A percentile compares a stretch with the other conserved stretches of the same genome.
These are phyloP conservation scores for Bellardia bayeri DNA, from an alignment of 2,888 invertebrate genomes.

Conservation along the genomic window DNA sequence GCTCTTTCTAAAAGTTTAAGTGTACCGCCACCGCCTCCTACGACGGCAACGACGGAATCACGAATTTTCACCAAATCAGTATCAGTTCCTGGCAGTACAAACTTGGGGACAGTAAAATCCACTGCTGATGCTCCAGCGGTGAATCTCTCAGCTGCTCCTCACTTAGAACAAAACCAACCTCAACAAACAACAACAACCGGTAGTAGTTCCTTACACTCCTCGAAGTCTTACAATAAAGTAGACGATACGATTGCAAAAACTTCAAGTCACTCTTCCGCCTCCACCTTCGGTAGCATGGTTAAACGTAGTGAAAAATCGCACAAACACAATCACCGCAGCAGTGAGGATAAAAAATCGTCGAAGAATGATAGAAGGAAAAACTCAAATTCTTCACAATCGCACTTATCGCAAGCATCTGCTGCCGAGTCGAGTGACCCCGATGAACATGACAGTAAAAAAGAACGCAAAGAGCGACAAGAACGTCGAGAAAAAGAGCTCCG, in stretches of 20 bases:
- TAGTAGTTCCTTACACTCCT: slow-evolving; percentile 69
- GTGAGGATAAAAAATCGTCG: slow-evolving; percentile 79
- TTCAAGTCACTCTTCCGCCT: slow-evolving; percentile 44
- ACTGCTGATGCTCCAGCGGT: slow-evolving; percentile 53
- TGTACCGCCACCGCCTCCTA: slow-evolving; percentile 76
- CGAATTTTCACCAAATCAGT: slow-evolving; percentile 81
- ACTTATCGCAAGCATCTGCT: slow-evolving; percentile 76
- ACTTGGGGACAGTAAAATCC: slow-evolving; percentile 81
- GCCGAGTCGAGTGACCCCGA: slow-evolving; percentile 78
- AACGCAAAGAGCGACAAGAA: slow-evolving; percentile 80
- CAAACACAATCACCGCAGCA: slow-evolving; percentile 82
- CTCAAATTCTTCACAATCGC: slow-evolving; percentile 77
- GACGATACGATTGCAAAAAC: slow-evolving; percentile 80
- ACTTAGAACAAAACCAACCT: slow-evolving; percentile 65
- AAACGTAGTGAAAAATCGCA: slow-evolving; percentile 79
- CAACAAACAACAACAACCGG: slow-evolving; percentile 65
- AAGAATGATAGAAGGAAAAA: slow-evolving; percentile 78
- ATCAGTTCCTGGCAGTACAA: slow-evolving; percentile 84
- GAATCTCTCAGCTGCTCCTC: slow-evolving; percentile 51
- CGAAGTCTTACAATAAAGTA: slow-evolving; percentile 74
- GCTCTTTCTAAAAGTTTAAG: slow-evolving; percentile 82
- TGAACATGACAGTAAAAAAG: slow-evolving; percentile 75
- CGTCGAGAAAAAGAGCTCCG: slow-evolving; percentile 72
- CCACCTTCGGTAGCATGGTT: slow-evolving; percentile 63
- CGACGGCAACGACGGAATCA: slow-evolving; percentile 63